Base-by-base conservation (phyloP, 2,888 invertebrate species). In the Eulithis testata region DNA sequence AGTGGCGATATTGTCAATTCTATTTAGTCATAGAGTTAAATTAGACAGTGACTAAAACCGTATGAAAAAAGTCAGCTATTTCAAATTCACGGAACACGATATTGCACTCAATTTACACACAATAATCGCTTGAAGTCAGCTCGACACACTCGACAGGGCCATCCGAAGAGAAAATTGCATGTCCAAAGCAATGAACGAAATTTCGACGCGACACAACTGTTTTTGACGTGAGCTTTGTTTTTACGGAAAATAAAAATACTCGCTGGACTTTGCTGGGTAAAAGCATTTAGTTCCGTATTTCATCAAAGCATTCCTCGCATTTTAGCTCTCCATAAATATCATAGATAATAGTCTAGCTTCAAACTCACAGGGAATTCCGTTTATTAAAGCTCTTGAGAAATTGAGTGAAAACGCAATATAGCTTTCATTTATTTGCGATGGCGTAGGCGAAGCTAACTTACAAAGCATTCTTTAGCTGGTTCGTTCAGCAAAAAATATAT, bases 81-180 rank as follows among this genome's bases (percentile, higher is more conserved):
- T 2, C 21, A 2, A 21, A 21, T 21, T 1, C 21, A 21, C 21
- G 21, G 2, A 21, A 21, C 21, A 21, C 21, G 21, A 21, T 21
- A 21, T 21, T 21, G 21, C 21, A 21, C 21, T 21, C 21, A 21
- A 21, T 21, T 21, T 21, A 21, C 21, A 21, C 21, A 21, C 21
- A 21, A 21, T 1, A 21, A 1, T 21, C 31, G 27, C 50, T 4
- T 11, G 5, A 21, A 51, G n/a, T 31, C 31, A 51, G 11, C 50
- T 51, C 50, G 31, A 51, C 50, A 27, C 11, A 11, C 37, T 21
- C 21, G 21, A 21, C 21, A 1, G 21, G 31, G 49, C 49, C 9
- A 21, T 49, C 50, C 50, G 11, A 51, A 51, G 27, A 31, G 50
- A 51, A 51, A 51, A 51, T 51, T 51, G 31, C 50, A 51, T 6